Evolutionary conservation across 1,140 invertebrate genomes (phyloP).

Genomic region (Psix sp.): DNA sequence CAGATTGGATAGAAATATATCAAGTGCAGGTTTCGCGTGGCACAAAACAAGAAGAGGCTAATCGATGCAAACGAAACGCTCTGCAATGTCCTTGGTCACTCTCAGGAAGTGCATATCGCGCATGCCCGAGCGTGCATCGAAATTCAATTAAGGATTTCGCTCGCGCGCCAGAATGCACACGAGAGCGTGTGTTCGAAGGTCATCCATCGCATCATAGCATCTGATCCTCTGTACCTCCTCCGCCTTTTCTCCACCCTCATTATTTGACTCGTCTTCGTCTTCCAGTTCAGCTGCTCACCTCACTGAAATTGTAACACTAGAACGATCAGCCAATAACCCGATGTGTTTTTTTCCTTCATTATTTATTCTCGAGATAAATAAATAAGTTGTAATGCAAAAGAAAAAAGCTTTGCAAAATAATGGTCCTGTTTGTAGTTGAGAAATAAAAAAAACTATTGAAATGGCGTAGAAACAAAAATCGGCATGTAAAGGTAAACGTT

Average conservation of each 20-base stretch:
- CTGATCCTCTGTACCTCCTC: slow-evolving; percentile 37
- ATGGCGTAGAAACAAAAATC: no score
- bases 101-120: slow-evolving; percentile 60
- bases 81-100: slow-evolving; percentile 59
- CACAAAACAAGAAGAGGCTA: slow-evolving; percentile 52
- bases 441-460: no score
- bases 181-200: slow-evolving; percentile 51
- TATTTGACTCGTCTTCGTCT: slow-evolving; percentile 44
- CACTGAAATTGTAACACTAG: background rate
- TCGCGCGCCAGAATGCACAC: slow-evolving; percentile 53
- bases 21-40: slow-evolving; percentile 29
- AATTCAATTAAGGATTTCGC: slow-evolving; percentile 63
- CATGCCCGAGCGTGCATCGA: slow-evolving; percentile 58
- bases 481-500: no score
- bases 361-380: no score
- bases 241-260: slow-evolving; percentile 25
- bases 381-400: no score
- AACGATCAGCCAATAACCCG: no score
- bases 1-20: no score
- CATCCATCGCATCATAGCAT: slow-evolving; percentile 55
- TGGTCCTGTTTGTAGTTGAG: no score
- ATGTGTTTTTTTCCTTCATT: no score
- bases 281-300: background rate
- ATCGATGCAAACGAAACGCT: slow-evolving; percentile 59
- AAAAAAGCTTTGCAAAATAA: no score